These are phyloP conservation scores for Clarias pachynema DNA, from an alignment of 2,797 vertebrate genomes.

Conservation along the genomic window DNA sequence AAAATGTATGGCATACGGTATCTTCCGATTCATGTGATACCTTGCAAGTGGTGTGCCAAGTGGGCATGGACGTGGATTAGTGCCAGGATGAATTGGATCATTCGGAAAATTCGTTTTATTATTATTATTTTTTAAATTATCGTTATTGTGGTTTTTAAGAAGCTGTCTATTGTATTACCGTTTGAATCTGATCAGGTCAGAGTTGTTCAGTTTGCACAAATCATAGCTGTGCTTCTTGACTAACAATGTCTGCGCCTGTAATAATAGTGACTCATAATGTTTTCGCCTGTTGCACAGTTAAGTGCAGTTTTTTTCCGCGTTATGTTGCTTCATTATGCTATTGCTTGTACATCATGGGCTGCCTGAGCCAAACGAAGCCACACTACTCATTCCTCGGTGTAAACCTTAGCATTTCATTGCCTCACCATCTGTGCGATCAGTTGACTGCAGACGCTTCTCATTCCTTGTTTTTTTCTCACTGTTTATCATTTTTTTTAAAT, in stretches of 20 bases:
- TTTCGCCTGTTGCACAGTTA: conserved; percentile 47
- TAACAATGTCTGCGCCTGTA: conserved; percentile 48
- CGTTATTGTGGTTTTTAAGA: too few species aligned
- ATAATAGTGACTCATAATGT: conserved; percentile 51
- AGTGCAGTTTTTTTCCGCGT: conserved; percentile 33
- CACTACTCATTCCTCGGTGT: conserved; percentile 48
- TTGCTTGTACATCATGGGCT: conserved; percentile 32
- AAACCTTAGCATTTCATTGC: conserved; percentile 54
- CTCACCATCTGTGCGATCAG: conserved; percentile 56
- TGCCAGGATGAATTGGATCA: conserved; percentile 9
- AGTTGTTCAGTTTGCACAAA: conserved; percentile 36
- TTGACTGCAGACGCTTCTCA: conserved; percentile 32
- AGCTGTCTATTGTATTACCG: background rate
- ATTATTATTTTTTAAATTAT: background rate
- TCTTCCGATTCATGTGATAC: conserved; percentile 15
- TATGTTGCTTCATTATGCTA: conserved; percentile 32
- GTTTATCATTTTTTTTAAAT: background rate
- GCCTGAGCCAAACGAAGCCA: conserved; percentile 44
- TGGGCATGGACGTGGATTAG: background rate
- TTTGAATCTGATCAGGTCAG: conserved; percentile 31
- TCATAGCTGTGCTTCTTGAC: conserved; percentile 21
- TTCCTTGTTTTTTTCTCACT: background rate
- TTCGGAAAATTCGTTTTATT: background rate
- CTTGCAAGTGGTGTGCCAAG: conserved; percentile 9
- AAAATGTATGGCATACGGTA: conserved; percentile 1